phyloP scores from a whole-genome alignment of 2,888 invertebrate species.

The Machimus rusticus region DNA sequence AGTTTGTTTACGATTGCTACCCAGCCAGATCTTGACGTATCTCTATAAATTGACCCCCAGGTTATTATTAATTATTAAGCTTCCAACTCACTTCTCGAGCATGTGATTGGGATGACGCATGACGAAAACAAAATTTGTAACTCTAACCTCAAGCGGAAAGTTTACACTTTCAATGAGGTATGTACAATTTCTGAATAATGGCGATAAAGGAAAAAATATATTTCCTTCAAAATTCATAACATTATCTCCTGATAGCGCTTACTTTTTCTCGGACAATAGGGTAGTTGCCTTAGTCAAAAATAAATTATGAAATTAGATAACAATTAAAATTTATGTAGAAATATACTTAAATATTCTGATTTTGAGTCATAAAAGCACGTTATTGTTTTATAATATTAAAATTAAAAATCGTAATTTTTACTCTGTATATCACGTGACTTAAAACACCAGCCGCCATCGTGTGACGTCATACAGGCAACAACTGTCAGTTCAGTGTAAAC shows the following conservation, averaged over 20 bases:
- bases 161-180: not conserved
- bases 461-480: too few species aligned
- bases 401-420: too few species aligned
- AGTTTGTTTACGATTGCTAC: not conserved
- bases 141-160: not conserved
- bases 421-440: too few species aligned
- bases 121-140: not conserved
- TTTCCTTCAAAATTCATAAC: not conserved
- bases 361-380: too few species aligned
- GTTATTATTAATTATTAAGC: not conserved
- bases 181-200: not conserved
- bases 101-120: not conserved
- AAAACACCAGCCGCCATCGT: too few species aligned
- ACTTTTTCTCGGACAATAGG: not conserved
- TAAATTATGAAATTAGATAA: too few species aligned
- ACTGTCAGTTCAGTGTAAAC: too few species aligned
- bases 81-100: not conserved
- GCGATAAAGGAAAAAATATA: not conserved
- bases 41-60: not conserved
- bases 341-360: too few species aligned
- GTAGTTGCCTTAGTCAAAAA: too few species aligned
- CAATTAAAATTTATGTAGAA: too few species aligned
- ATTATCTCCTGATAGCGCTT: not conserved
- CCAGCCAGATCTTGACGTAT: not conserved
- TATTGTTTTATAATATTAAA: too few species aligned